Evolutionary conservation across 1,140 invertebrate genomes (phyloP), one percentile per base, ranked within the genome.

Genomic region (Danaus plexippus): DNA sequence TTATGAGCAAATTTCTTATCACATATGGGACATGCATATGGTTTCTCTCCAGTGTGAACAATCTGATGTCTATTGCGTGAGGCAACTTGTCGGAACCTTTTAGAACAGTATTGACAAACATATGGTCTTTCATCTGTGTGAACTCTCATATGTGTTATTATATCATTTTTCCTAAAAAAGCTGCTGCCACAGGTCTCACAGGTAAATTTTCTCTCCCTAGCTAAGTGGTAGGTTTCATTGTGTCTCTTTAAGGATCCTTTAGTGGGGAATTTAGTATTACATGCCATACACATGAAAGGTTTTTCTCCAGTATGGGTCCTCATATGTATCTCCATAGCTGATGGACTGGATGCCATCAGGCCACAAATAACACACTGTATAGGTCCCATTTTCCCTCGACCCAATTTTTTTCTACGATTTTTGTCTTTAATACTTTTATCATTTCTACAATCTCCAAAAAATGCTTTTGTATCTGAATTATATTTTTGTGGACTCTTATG

Each of bases 281-380:
- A 95, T 9, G 90, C 87, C 54, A 93, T 91, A 72, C 94, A 96
- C 15, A 91, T 88, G 73, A 93, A 94, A 4, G 93, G 93, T 66
- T 92, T 90, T 62, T 94, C 92, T 2, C 94, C 92, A 9, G 93
- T 94, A 62, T 96, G 94, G 2, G 91, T 93, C 13, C 94, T 76
- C 81, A 95, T 90, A 64, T 96, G 95, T 61, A 93, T 94, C 9
- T 94, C 91, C 46, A 96, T 74, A 4, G 90, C 80, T 1, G 84
- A 87, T 2, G 61, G 73, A 49, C 79, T 76, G 1, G 55, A 56
- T 0, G 67, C 67, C 54, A 78, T 57, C 8, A 70, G 62, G 0
- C 78, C 77, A 69, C 80, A 84, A 9, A 75, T 61, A 13, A 71
- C 65, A 67, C 80, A 84, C 46, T 73, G 68, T 15, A 75, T 61